These are phyloP conservation scores for Hylia prasina DNA, from an alignment of 2,113 vertebrate genomes.

Conservation along the genomic window DNA sequence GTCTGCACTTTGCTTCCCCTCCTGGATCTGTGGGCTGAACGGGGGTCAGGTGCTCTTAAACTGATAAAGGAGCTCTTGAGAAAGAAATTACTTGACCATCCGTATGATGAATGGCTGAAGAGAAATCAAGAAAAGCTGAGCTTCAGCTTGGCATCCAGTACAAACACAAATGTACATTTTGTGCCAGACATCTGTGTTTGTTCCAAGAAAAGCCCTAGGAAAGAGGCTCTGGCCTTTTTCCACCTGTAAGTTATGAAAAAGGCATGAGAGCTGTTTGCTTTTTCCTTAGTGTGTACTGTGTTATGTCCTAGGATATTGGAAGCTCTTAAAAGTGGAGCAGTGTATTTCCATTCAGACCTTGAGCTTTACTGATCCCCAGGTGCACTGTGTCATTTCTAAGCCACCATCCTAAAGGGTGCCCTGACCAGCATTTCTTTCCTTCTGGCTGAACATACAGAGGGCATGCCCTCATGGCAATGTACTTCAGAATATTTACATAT, in stretches of 20 bases:
- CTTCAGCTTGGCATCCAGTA: not conserved
- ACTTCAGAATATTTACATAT: not conserved
- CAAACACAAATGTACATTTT: not conserved
- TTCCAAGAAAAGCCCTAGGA: slow-evolving; percentile 20
- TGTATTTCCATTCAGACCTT: not conserved
- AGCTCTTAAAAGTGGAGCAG: not conserved
- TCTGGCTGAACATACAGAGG: not conserved
- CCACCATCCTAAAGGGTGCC: not conserved
- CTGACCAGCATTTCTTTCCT: not conserved
- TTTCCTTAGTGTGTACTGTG: not conserved
- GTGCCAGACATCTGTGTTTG: slow-evolving; percentile 31
- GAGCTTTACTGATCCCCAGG: not conserved
- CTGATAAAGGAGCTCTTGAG: not conserved
- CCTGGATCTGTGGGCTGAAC: not conserved
- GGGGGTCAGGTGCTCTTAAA: not conserved
- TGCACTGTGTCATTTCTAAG: not conserved
- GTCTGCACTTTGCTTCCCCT: not conserved
- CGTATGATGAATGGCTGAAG: not conserved
- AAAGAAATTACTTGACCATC: not conserved
- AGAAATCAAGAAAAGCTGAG: not conserved
- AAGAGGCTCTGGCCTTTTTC: slow-evolving; percentile 7
- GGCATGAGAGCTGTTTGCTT: not conserved
- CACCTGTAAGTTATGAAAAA: slow-evolving; percentile 28
- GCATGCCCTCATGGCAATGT: not conserved
- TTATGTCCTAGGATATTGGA: not conserved